Percentiles rank a stretch among this genome's conserved stretches.
Evolutionary conservation across 2,797 vertebrate species (phyloP).

Genomic region (Otolemur crassicaudatus): DNA sequence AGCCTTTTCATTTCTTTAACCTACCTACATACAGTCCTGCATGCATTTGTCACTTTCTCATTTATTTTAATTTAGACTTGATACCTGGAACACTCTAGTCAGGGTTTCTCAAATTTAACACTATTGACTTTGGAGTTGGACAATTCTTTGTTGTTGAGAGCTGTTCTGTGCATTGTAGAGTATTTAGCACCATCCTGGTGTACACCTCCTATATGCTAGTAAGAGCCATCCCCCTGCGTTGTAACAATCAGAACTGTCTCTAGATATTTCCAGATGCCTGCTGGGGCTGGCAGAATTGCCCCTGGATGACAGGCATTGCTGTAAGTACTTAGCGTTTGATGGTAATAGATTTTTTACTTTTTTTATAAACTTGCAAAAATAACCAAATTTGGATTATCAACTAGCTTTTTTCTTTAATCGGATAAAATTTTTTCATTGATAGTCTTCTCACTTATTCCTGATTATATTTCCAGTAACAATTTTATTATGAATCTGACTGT

Average conservation of each 20-base stretch:
- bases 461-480: conserved; percentile 32
- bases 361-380: conserved; percentile 47
- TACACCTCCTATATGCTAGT: neutral
- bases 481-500: conserved; percentile 38
- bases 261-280: neutral
- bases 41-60: conserved; percentile 77
- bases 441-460: conserved; percentile 2
- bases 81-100: neutral
- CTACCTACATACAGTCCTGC: neutral
- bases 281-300: neutral
- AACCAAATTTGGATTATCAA: conserved; percentile 37
- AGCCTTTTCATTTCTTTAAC: conserved; percentile 77
- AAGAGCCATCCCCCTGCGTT: neutral
- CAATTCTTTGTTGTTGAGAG: neutral
- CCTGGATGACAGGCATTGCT: neutral
- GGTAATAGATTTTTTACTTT: neutral
- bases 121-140: conserved; percentile 17
- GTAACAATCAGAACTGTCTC: neutral
- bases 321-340: conserved; percentile 11
- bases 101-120: conserved; percentile 15
- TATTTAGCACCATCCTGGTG: conserved; percentile 13
- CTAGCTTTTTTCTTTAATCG: neutral
- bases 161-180: neutral
- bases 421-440: conserved; percentile 33
- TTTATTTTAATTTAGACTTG: conserved; percentile 70